Evolutionary conservation across 2,888 invertebrate species (phyloP).

Genomic region (Agelastica alni): DNA sequence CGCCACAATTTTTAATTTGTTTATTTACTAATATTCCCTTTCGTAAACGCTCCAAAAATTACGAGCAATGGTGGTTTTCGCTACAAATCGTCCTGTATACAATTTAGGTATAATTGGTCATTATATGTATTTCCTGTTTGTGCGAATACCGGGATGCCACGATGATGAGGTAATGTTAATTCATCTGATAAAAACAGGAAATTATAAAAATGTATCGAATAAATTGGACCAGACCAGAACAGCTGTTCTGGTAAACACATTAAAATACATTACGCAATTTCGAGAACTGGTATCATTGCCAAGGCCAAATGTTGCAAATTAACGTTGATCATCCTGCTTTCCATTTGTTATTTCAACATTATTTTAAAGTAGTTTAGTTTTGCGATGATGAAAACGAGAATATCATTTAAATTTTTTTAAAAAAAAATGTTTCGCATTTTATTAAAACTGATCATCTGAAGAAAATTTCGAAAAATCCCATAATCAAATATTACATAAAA

Average conservation of each 20-base stretch:
- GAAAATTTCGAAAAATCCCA: too few species aligned
- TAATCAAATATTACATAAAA: too few species aligned
- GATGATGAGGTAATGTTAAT: conserved; percentile 15
- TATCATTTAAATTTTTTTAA: too few species aligned
- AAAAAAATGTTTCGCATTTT: too few species aligned
- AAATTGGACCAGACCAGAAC: neutral
- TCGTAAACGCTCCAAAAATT: too few species aligned
- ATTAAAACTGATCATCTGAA: too few species aligned
- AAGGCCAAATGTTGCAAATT: neutral
- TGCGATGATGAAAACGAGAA: too few species aligned
- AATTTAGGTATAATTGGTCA: conserved; percentile 8
- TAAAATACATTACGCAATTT: conserved; percentile 13
- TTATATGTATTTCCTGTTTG: conserved; percentile 17
- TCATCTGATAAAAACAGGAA: conserved; percentile 7
- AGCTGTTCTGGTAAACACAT: neutral
- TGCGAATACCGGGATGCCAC: conserved; percentile 1
- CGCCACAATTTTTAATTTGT: too few species aligned
- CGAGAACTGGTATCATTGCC: neutral
- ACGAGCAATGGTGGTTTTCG: too few species aligned
- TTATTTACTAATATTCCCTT: too few species aligned
- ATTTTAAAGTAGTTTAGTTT: too few species aligned
- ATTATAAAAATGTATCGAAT: conserved; percentile 6
- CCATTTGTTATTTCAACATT: neutral
- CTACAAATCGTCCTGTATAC: too few species aligned
- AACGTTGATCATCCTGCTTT: neutral